Percentiles rank a stretch among this genome's conserved stretches.
Evolutionary conservation across 2,888 invertebrate species (phyloP).

Genomic region (Agrochola macilenta): DNA sequence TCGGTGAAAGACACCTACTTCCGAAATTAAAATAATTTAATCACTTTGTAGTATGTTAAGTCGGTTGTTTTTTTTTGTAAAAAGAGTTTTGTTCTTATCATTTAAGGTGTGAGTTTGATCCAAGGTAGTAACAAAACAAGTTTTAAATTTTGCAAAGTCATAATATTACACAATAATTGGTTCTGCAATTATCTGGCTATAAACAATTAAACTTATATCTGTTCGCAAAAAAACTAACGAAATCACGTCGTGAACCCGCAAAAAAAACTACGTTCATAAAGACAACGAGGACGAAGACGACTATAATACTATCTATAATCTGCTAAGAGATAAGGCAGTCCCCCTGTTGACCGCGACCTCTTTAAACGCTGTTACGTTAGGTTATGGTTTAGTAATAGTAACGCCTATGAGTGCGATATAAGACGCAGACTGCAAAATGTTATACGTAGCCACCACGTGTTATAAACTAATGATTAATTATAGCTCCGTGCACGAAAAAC

Average conservation of each 20-base stretch:
- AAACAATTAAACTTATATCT: not conserved
- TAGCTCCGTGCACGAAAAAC: too few relatives aligned
- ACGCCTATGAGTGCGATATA: not conserved
- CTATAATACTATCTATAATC: not conserved
- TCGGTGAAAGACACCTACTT: too few relatives aligned
- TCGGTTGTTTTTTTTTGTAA: too few relatives aligned
- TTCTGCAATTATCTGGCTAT: not conserved
- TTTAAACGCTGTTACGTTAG: constrained; percentile 28
- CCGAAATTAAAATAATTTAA: too few relatives aligned
- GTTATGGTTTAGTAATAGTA: constrained; percentile 25
- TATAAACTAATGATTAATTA: not conserved
- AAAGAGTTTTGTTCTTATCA: not conserved
- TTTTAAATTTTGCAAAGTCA: constrained; percentile 1
- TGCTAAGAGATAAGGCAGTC: not conserved
- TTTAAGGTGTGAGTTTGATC: too few relatives aligned
- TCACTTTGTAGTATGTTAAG: too few relatives aligned
- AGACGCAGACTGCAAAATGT: not conserved
- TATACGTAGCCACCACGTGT: not conserved
- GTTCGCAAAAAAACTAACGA: not conserved
- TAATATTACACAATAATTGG: not conserved
- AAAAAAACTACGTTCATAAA: not conserved
- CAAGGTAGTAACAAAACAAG: too few relatives aligned
- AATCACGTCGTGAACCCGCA: too few relatives aligned
- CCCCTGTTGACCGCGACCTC: constrained; percentile 4
- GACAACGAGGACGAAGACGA: too few relatives aligned